A percentile compares a stretch with the other conserved stretches of the same genome.
Evolutionary conservation across 2,113 vertebrate species (phyloP).

Genomic region (Octodon degus): DNA sequence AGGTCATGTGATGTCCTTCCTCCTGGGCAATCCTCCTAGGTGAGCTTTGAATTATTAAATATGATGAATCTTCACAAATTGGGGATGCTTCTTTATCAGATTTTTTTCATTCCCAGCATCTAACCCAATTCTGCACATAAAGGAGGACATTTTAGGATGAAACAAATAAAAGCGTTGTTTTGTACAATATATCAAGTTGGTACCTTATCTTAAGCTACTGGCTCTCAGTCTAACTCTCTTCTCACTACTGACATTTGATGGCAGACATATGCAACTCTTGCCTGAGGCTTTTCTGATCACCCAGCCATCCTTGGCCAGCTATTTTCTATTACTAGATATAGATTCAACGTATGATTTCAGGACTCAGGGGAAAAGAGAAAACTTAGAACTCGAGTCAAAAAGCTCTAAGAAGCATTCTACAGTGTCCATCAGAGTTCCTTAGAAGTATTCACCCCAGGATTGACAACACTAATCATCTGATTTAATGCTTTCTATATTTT

Average conservation of each 20-base stretch:
- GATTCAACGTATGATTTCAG: not conserved
- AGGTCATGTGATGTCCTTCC: not conserved
- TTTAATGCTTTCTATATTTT: not conserved
- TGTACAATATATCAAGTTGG: not conserved
- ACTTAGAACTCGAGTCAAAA: not conserved
- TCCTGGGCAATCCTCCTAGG: not conserved
- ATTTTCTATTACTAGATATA: not conserved
- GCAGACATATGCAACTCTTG: not conserved
- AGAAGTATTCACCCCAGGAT: not conserved
- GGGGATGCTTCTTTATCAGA: not conserved
- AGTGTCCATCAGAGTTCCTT: not conserved
- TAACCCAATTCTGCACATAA: not conserved
- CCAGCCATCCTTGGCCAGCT: not conserved
- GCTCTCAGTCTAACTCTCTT: not conserved
- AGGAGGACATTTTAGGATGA: not conserved
- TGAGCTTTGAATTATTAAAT: not conserved
- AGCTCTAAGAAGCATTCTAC: not conserved
- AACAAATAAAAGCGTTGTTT: not conserved
- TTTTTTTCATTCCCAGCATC: not conserved
- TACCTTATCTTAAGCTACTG: not conserved
- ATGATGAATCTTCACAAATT: not conserved
- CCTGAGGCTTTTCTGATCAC: not conserved
- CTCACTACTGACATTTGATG: not conserved
- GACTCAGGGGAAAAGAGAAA: not conserved
- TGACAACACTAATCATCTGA: not conserved